Conservation (phyloP, 35 echinoderm and acorn worm species). For the Ophiothrix spiculata region DNA sequence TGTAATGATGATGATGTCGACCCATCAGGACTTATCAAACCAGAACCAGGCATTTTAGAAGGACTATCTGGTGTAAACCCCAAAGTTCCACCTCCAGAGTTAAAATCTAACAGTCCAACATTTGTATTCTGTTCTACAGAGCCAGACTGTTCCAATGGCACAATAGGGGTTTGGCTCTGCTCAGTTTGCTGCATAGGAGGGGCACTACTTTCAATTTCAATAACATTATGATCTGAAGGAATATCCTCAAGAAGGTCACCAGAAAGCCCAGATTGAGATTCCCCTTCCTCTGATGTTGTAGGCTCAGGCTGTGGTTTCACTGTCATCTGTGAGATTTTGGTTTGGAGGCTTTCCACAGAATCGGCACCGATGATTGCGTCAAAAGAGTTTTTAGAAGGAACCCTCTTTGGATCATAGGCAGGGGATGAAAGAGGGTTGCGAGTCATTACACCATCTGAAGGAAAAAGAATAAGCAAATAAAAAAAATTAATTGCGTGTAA, state of each 20-base stretch:
- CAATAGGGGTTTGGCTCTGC: neutral
- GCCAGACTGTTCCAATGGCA: neutral
- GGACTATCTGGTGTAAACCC: neutral
- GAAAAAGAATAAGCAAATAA: neutral
- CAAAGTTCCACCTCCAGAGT: neutral
- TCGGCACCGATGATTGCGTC: constrained; percentile 90
- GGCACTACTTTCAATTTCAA: no score
- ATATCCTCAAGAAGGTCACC: no score
- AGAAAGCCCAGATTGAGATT: no score
- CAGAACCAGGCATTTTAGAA: neutral
- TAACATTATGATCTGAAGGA: no score
- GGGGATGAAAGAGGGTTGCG: constrained; percentile 46
- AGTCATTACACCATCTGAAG: constrained; percentile 62
- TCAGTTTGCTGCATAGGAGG: neutral
- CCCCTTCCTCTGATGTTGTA: neutral
- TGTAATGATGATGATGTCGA: neutral
- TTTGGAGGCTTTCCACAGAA: constrained; percentile 72
- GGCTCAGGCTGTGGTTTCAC: neutral
- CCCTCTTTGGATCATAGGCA: constrained; percentile 52
- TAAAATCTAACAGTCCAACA: neutral
- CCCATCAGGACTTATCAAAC: neutral
- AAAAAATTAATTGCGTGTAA: no score
- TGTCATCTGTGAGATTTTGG: constrained; percentile 84
- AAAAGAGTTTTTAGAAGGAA: constrained; percentile 76
- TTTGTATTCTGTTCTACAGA: neutral